Percentiles rank a stretch among this genome's conserved stretches.
Conservation (phyloP, 2,113 vertebrate species). For the Capricornis sumatraensis region DNA sequence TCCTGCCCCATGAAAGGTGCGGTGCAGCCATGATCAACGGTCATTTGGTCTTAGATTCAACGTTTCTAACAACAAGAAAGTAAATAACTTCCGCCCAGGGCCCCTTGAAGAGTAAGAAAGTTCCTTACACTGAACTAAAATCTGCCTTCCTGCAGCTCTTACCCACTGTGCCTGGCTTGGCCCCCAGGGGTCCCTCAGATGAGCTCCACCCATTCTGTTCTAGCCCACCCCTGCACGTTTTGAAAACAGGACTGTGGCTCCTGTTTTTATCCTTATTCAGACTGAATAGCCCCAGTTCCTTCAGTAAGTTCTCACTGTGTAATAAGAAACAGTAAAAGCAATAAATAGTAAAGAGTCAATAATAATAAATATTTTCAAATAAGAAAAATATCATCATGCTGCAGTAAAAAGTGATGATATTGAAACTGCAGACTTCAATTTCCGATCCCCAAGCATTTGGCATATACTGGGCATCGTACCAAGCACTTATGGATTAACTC, state of each 20-base stretch:
- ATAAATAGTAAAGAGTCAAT: background rate
- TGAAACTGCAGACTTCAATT: background rate
- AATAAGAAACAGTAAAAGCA: background rate
- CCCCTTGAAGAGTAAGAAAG: background rate
- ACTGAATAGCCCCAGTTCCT: background rate
- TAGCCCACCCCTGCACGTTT: background rate
- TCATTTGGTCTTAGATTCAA: background rate
- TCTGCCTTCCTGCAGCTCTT: background rate
- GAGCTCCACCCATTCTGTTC: background rate
- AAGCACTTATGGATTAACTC: background rate
- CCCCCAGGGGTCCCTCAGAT: background rate
- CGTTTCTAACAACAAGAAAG: background rate
- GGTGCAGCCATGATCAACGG: background rate
- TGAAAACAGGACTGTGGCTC: background rate
- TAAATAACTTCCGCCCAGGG: background rate
- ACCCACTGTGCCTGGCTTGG: background rate
- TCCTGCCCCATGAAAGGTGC: conserved; percentile 4
- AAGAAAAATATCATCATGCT: background rate
- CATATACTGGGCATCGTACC: background rate
- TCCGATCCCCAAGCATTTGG: background rate
- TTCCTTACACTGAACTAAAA: background rate
- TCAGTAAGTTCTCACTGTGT: background rate
- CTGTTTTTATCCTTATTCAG: background rate
- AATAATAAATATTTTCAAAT: background rate
- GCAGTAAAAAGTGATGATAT: background rate